Percentiles rank a stretch among this genome's conserved stretches.
These are phyloP conservation scores for Hiodon tergisus DNA, from an alignment of 2,113 vertebrate genomes.

Conservation along the genomic window DNA sequence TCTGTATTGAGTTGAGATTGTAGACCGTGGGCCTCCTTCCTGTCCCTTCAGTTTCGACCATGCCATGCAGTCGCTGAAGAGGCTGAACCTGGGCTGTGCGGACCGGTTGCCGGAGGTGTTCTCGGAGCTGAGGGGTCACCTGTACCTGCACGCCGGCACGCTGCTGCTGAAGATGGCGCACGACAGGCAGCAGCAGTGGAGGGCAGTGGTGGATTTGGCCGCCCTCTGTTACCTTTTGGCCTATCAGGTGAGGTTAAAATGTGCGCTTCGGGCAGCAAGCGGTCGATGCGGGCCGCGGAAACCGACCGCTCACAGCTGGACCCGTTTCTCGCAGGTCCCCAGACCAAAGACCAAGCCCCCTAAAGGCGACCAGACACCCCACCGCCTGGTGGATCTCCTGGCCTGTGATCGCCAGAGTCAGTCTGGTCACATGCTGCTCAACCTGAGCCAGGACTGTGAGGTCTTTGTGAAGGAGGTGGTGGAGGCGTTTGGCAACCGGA, in stretches of 20 bases:
- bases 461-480: conserved; percentile 81
- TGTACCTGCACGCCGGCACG: conserved; percentile 83
- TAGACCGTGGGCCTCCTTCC: no score
- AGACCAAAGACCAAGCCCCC: conserved; percentile 80
- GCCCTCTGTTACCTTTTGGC: conserved; percentile 83
- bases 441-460: conserved; percentile 69
- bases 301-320: neutral
- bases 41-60: conserved; percentile 76
- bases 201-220: conserved; percentile 72
- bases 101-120: conserved; percentile 78
- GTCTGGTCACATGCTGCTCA: conserved; percentile 89
- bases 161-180: conserved; percentile 85
- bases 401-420: conserved; percentile 89
- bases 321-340: conserved; percentile 62
- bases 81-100: conserved; percentile 41
- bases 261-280: no score
- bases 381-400: conserved; percentile 72
- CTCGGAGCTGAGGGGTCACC: conserved; percentile 82
- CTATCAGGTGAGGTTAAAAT: conserved; percentile 71
- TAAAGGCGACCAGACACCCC: conserved; percentile 71
- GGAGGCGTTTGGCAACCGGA: conserved; percentile 82
- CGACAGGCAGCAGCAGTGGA: conserved; percentile 76
- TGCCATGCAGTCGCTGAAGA: conserved; percentile 72
- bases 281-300: no score
- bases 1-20: no score